Evolutionary conservation across 2,888 invertebrate species (phyloP).

Genomic region (Drosophila sordidula): DNA sequence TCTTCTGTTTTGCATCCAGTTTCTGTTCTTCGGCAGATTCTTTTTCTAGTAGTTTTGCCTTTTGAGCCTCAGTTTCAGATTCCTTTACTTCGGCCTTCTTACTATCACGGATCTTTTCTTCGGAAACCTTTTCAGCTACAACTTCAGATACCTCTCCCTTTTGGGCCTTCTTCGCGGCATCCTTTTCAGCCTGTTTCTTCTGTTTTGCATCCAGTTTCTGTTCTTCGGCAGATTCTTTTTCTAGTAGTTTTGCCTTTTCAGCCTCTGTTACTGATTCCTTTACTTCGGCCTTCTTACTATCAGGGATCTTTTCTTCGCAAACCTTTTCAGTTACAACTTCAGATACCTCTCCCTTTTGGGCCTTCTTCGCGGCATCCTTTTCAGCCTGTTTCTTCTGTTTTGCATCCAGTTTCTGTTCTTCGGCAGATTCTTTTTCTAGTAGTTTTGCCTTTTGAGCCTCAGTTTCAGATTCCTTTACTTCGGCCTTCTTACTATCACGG

Average conservation of each 20-base stretch:
- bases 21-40: conserved; percentile 12
- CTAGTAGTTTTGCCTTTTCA: conserved; percentile 22
- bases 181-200: conserved; percentile 12
- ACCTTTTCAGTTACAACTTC: conserved; percentile 48
- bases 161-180: background rate
- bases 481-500: conserved; percentile 19
- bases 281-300: too few species aligned
- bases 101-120: conserved; percentile 33
- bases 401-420: conserved; percentile 22
- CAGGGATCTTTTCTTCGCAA: conserved; percentile 23
- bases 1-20: conserved; percentile 38
- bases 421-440: conserved; percentile 15
- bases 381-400: conserved; percentile 36
- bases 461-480: too few species aligned
- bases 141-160: conserved; percentile 29
- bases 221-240: conserved; percentile 16
- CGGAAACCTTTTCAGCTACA: conserved; percentile 31
- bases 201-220: conserved; percentile 31
- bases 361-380: conserved; percentile 8
- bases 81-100: too few species aligned
- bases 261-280: conserved; percentile 3
- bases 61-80: conserved; percentile 6
- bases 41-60: conserved; percentile 20
- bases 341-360: conserved; percentile 22
- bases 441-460: conserved; percentile 16